phyloP scores from a whole-genome alignment of 1,140 invertebrate genomes.

The Helicoverpa zea region DNA sequence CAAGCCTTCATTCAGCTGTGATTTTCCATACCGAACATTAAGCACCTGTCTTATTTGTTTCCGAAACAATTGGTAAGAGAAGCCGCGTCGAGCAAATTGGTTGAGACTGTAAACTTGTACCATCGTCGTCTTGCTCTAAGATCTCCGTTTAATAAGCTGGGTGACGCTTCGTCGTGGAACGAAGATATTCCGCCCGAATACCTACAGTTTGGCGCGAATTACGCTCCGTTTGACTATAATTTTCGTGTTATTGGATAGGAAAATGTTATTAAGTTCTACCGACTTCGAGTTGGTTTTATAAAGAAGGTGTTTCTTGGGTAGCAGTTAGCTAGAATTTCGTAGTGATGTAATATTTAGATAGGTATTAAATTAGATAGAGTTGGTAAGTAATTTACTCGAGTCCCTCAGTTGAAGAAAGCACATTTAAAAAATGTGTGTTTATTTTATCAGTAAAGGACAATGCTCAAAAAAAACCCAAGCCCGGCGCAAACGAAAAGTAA shows the following conservation, averaged over 20 bases:
- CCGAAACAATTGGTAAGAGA: neutral
- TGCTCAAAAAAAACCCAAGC: too few species aligned
- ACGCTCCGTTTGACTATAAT: conserved; percentile 42
- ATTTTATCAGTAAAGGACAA: too few species aligned
- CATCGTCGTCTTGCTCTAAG: conserved; percentile 14
- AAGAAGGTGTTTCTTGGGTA: conserved; percentile 23
- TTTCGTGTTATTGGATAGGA: conserved; percentile 38
- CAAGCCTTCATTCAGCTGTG: too few species aligned
- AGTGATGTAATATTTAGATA: too few species aligned
- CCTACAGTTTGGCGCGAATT: conserved; percentile 43
- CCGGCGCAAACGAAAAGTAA: too few species aligned
- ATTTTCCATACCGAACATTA: neutral
- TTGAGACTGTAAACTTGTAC: conserved; percentile 24
- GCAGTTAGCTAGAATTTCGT: too few species aligned
- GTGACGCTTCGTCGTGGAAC: conserved; percentile 37
- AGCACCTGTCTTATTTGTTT: conserved; percentile 3
- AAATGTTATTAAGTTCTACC: conserved; percentile 45
- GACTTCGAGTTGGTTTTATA: conserved; percentile 21
- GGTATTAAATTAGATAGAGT: too few species aligned
- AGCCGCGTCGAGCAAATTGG: conserved; percentile 35
- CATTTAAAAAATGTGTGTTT: too few species aligned
- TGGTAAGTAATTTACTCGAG: neutral
- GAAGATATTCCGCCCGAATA: conserved; percentile 38
- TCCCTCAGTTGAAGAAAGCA: neutral
- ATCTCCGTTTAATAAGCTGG: conserved; percentile 46